Conservation (phyloP, 2,888 invertebrate genomes). For the Congeria kusceri region DNA sequence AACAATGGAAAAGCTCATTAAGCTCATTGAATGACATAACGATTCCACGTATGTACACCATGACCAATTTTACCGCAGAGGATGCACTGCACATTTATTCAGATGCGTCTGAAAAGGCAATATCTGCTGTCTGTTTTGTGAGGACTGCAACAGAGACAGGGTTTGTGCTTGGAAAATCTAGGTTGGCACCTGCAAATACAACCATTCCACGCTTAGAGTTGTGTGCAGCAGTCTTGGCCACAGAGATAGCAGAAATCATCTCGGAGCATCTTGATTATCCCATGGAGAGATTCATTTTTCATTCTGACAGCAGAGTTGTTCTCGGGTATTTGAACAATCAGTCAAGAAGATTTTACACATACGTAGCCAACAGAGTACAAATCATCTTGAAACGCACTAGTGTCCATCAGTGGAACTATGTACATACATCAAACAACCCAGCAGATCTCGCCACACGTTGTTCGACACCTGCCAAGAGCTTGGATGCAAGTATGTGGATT, state of each 20-base stretch:
- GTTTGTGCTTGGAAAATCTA: constrained; percentile 35
- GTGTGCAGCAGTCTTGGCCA: constrained; percentile 26
- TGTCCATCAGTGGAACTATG: constrained; percentile 41
- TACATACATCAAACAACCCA: constrained; percentile 41
- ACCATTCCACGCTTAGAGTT: constrained; percentile 42
- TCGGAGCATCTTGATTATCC: not conserved
- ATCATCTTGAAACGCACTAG: constrained; percentile 18
- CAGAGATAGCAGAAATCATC: constrained; percentile 2
- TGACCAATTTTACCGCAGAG: not conserved
- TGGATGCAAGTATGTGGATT: constrained; percentile 25
- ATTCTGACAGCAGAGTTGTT: constrained; percentile 41
- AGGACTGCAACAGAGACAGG: not conserved
- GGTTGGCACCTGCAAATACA: constrained; percentile 25
- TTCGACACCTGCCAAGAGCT: not conserved
- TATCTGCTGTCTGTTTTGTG: constrained; percentile 20
- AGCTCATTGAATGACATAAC: not conserved
- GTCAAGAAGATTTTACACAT: constrained; percentile 35
- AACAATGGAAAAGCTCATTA: not conserved
- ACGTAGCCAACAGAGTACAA: constrained; percentile 42
- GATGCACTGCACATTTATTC: constrained; percentile 29
- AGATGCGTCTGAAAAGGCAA: constrained; percentile 56
- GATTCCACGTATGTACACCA: not conserved
- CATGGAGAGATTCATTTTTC: not conserved
- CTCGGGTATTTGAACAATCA: constrained; percentile 40
- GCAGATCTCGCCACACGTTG: constrained; percentile 34